Evolutionary conservation across 2,888 invertebrate species (phyloP).

Genomic region (Cerastis leucographa): DNA sequence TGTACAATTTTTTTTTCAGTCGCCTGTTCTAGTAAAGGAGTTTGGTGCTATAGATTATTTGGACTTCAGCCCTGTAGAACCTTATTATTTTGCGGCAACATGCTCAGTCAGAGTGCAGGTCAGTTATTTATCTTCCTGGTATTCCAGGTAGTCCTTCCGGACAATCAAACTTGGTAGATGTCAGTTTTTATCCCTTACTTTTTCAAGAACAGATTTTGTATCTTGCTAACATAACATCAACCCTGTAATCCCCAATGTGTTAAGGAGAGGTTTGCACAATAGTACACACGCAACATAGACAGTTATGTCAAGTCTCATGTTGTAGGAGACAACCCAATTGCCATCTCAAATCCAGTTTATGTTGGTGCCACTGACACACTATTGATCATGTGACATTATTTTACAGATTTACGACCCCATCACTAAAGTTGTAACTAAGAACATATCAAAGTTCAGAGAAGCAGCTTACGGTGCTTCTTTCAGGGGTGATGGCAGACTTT

Average conservation of each 20-base stretch:
- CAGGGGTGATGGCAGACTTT: conserved; percentile 94
- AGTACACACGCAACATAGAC: not conserved
- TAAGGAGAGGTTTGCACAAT: not conserved
- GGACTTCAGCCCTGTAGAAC: conserved; percentile 97
- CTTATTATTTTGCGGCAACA: conserved; percentile 97
- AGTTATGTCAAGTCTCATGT: not conserved
- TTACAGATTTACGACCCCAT: conserved; percentile 95
- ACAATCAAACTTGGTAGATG: not conserved
- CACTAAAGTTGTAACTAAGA: conserved; percentile 95
- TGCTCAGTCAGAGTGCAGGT: conserved; percentile 96
- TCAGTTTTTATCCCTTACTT: not conserved
- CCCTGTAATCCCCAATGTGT: not conserved
- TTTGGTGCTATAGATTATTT: conserved; percentile 97
- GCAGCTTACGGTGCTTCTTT: conserved; percentile 96
- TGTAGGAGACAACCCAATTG: not conserved
- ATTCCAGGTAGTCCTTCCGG: no score
- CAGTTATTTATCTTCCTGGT: conserved; percentile 46
- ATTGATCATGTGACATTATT: not conserved
- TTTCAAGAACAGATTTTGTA: not conserved
- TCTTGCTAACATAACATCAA: not conserved
- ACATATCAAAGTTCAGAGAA: conserved; percentile 95
- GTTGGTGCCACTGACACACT: not conserved
- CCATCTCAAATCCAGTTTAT: not conserved
- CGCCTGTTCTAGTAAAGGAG: conserved; percentile 97
- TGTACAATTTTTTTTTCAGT: conserved; percentile 84